Conservation (phyloP, 2,113 vertebrate species). For the Indicator indicator region DNA sequence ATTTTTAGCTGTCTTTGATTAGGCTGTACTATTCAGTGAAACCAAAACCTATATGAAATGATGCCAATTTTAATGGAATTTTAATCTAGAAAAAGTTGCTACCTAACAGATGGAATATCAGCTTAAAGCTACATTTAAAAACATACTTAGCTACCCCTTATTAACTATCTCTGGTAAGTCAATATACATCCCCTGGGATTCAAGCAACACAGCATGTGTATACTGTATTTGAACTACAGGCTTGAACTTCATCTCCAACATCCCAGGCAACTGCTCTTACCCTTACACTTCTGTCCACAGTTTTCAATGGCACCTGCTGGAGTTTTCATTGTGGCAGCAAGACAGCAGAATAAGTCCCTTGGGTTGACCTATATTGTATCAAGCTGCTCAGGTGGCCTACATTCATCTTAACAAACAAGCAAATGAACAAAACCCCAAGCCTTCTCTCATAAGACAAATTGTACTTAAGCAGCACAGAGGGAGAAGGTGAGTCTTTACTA, state of each 20-base stretch:
- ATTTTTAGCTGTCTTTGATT: conserved; percentile 12
- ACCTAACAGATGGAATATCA: conserved; percentile 11
- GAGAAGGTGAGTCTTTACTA: not conserved
- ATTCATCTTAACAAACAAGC: not conserved
- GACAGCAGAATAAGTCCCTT: not conserved
- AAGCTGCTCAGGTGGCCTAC: not conserved
- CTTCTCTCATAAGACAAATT: not conserved
- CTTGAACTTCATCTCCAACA: not conserved
- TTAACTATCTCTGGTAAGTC: not conserved
- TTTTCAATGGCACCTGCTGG: not conserved
- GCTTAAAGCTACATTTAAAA: not conserved
- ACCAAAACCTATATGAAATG: not conserved
- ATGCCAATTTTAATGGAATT: conserved; percentile 1
- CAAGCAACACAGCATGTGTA: not conserved
- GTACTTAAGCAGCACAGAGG: not conserved
- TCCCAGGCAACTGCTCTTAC: not conserved
- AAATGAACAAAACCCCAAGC: not conserved
- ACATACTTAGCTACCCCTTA: not conserved
- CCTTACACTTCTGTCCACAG: not conserved
- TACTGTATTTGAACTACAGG: not conserved
- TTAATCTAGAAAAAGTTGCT: not conserved
- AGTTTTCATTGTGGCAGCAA: not conserved
- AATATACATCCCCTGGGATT: not conserved
- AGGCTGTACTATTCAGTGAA: not conserved
- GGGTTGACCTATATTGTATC: not conserved